Evolutionary conservation across 2,888 invertebrate genomes (phyloP), one percentile per base, ranked within the genome.

Genomic region (Eupithecia insigniata): DNA sequence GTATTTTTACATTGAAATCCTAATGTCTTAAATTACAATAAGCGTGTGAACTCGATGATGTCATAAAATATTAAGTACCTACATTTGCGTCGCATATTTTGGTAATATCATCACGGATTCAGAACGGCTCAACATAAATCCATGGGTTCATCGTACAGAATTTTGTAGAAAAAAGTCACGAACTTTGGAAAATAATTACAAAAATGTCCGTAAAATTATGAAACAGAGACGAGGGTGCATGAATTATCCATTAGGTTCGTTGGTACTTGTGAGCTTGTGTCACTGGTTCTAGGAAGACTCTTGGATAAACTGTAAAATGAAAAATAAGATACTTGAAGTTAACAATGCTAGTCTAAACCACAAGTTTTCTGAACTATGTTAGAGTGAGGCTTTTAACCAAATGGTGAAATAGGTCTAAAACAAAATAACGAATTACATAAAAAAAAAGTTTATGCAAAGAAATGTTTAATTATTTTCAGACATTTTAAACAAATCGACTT

Each of bases 231-330:
- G 83, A 87, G 93, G 93, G 93, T 94, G 93, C 92, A 94, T 94
- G 93, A 93, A 94, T 93, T 92, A 93, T 90, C 91, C 92, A 92
- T 92, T 90, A 91, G 84, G 51, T 30, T 58, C 22, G 62, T 65
- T 69, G 55, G 28, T 65, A 72, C 65, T 46, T 32, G 5, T 8
- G 26, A n/a, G 51, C 36, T 28, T 65, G 10, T 70, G 67, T 46
- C 64, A 73, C 65, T 73, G 12, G 14, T 62, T 22, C 12, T 18
- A 18, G 14, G 1, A 39, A 36, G 7, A 26, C 22, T 28, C 30
- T 32, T 32, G 10, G 22, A 62, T 62, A 34, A n/a, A 18, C 18
- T 34, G n/a, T 26, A 26, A 12, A 55, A 26, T 26, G 0, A 26
- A 22, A 22, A 51, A 51, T 18, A n/a, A 2, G n/a, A 46, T n/a